Conservation (phyloP, 2,888 invertebrate species). For the Acleris literana region DNA sequence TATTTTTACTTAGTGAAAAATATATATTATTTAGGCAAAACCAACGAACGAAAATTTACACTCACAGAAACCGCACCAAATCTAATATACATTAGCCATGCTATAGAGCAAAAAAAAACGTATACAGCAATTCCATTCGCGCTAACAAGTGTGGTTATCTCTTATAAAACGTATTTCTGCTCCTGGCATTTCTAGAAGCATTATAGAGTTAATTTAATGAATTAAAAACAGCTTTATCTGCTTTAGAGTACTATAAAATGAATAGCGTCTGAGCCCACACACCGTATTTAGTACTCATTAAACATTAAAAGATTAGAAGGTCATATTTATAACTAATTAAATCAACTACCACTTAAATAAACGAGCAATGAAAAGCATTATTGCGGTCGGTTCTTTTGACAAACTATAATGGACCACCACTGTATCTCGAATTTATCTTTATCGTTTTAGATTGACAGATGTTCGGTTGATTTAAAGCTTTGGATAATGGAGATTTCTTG, state of each 20-base stretch:
- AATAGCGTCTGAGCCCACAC: slow-evolving; percentile 46
- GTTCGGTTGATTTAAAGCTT: slow-evolving; percentile 52
- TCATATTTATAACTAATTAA: slow-evolving; percentile 76
- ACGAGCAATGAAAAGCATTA: slow-evolving; percentile 56
- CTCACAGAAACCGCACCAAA: slow-evolving; percentile 1
- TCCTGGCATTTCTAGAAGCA: slow-evolving; percentile 13
- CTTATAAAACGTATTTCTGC: slow-evolving; percentile 11
- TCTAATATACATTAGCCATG: background rate
- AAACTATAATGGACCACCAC: slow-evolving; percentile 54
- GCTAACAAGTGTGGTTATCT: background rate
- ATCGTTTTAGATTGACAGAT: slow-evolving; percentile 59
- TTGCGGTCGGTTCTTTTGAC: slow-evolving; percentile 66
- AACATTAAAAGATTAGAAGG: slow-evolving; percentile 70
- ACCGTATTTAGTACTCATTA: slow-evolving; percentile 48
- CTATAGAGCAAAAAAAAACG: background rate
- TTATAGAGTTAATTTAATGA: slow-evolving; percentile 11
- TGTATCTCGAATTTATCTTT: slow-evolving; percentile 57
- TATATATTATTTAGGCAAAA: too few relatives aligned
- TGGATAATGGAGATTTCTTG: slow-evolving; percentile 47
- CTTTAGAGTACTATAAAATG: slow-evolving; percentile 49
- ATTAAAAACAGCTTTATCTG: slow-evolving; percentile 18
- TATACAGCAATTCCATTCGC: background rate
- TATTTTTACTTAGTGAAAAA: too few relatives aligned
- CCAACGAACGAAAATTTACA: background rate
- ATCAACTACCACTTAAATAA: slow-evolving; percentile 67